Base-by-base conservation (phyloP, 1,140 invertebrate genomes). In the Calephelis nemesis region DNA sequence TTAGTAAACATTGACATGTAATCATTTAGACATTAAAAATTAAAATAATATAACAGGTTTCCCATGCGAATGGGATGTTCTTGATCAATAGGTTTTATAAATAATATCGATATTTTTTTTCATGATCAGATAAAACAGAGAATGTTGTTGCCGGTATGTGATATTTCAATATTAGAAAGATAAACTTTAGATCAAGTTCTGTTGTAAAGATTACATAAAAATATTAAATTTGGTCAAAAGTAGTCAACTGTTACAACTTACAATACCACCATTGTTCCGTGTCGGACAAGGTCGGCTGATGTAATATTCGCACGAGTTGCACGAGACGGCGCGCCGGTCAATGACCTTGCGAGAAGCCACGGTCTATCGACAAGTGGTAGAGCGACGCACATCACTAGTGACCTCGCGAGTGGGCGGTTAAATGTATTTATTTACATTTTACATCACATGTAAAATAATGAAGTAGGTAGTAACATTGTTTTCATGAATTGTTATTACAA, bases 271-370 rank as follows among this genome's bases (percentile, higher is more conserved):
- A 88, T 86, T 90, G 86, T 90, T 89, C 87, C 88, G 88, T 81
- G 78, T 86, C 83, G 73, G 74, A 69, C 84, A 91, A 91, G 87
- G 87, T 72, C 80, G 80, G 84, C 85, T 91, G 88, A 91, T 89
- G 88, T 87, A 91, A 91, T 71, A 70, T 69, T 70, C 67, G 73
- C 72, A 73, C 66, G 63, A 42, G 67, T 91, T 91, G 79, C 88
- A 81, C 73, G 78, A 89, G 83, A 74, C 83, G 71, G 49, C 80
- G 85, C 64, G 71, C 63, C 80, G 88, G 88, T 88, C 86, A 90
- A 83, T 54, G 78, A 88, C 88, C 84, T 90, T 90, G 86, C 71
- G 58, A 67, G 74, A 63, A 70, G 50, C 74, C 72, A 73, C 74
- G 19, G 74, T 79, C 71, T 86, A 79, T 81, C 78, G 80, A 81